Evolutionary conservation across 2,797 vertebrate species (phyloP), one percentile per base, ranked within the genome.

Genomic region (Nyctibius grandis): DNA sequence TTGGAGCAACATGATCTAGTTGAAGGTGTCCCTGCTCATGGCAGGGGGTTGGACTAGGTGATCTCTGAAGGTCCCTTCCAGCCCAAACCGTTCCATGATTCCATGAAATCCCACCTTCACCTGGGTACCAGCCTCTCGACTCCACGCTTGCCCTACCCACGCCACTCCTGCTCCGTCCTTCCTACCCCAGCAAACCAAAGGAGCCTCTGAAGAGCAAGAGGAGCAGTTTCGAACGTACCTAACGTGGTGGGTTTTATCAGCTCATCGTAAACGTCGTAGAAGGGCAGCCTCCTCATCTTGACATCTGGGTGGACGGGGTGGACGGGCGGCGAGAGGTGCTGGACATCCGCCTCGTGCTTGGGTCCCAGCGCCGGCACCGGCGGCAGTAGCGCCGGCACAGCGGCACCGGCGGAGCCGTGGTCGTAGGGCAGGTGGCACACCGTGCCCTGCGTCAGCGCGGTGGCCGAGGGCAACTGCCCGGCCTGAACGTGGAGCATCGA

Each of bases 251-350:
- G 98, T 45, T 98, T 98, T 36, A 98, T 98, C 75, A 98, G 80
- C 65, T 98, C 98, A 9, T 98, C 98, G 1, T 98, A 97, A 21
- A 98, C 78, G 6, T 98, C 98, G 16, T 98, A 98, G 89, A 98
- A 98, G 19, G 98, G 97, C 80, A 98, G 57, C 4, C 98, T 93
- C 60, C 95, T 97, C 98, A 98, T 98, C 80, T 97, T 98, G 70
- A 98, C 98, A 1, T 98, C 98, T 0, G 98, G 98, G 15, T 98
- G 98, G 68, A 98, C 97, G 2, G 98, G 98, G n/a, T 98, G 98
- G 40, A 96, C 45, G 85, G 97, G 97, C 0, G 97, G 83, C 0
- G 98, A 95, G 1, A 97, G 50, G 59, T 95, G 97, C 33, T 96
- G 96, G 14, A 97, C 70, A 7, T 98, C 98, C 6, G 94, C 29